phyloP scores from a whole-genome alignment of 2,797 vertebrate genomes.

The Pagetopsis macropterus region DNA sequence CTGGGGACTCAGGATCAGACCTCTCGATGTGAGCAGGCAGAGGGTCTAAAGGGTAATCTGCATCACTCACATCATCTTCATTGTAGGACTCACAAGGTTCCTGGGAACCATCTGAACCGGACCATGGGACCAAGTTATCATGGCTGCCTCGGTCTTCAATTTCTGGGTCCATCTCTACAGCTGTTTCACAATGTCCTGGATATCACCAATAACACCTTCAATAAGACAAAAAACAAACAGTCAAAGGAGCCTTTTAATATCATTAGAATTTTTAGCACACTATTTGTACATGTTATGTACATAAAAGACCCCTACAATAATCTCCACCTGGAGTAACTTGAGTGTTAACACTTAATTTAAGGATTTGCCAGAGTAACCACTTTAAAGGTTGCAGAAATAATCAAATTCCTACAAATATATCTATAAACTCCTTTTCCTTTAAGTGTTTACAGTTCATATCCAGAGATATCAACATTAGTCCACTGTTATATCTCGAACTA shows the following conservation, averaged over 20 bases:
- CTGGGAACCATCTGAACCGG: conserved; percentile 68
- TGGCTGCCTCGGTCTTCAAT: conserved; percentile 50
- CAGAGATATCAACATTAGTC: conserved; percentile 26
- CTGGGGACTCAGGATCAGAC: conserved; percentile 46
- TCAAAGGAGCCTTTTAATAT: not conserved
- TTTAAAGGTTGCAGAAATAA: not conserved
- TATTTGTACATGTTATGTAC: not conserved
- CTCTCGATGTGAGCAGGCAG: conserved; percentile 46
- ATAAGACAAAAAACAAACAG: conserved; percentile 49
- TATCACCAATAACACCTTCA: conserved; percentile 57
- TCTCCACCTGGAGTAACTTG: not conserved
- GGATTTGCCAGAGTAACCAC: conserved; percentile 10
- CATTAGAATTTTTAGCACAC: not conserved
- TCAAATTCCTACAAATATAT: not conserved
- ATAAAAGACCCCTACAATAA: not conserved
- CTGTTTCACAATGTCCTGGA: conserved; percentile 38
- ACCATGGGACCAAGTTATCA: conserved; percentile 51
- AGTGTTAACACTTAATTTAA: conserved; percentile 4
- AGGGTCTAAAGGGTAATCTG: conserved; percentile 56
- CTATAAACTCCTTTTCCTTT: not conserved
- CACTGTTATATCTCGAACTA: conserved; percentile 31
- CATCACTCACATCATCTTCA: conserved; percentile 73
- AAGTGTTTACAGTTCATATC: conserved; percentile 2
- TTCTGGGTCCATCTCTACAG: conserved; percentile 72
- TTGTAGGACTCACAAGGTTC: conserved; percentile 73